Evolutionary conservation across 2,113 vertebrate species (phyloP), one percentile per base, ranked within the genome.

Genomic region (Salminus brasiliensis): DNA sequence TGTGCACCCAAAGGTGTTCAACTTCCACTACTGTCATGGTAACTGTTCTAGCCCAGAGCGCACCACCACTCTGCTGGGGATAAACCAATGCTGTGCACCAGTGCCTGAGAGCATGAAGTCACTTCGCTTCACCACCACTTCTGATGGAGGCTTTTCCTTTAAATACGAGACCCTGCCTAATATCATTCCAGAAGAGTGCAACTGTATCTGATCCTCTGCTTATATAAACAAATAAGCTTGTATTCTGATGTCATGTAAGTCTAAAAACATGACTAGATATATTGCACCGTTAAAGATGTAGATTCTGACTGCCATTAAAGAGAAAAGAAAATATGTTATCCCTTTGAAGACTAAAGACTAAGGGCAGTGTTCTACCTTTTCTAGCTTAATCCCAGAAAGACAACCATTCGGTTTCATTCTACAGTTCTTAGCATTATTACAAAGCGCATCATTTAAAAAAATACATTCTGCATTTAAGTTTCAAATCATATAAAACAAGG

Each of bases 11-110:
- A 92, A 93, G 62, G 92, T 88, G 72, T 94, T 99, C 27, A 90
- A 93, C 60, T 98, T 99, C 89, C 90, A 93, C 85, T 98, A 98
- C 81, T 98, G 97, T 76, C 94, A 96, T 0, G 97, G 97, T 0
- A 94, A 91, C 90, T 99, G 97, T 0, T 91, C 93, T 0, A 88
- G 91, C 39, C 60, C 57, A 36, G 88, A 84, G 1, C 88, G 88
- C 18, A 88, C 92, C 21, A 87, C 88, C 52, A 87, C 93, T 6
- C 30, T 81, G 9, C 90, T 95, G 59, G 95, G 95, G 0, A 91
- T 95, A 74, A 89, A 87, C 36, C 93, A 94, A 53, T 99, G 97
- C 85, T 99, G 97, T 0, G 95, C 96, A 0, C 94, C 96, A 0
- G 86, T 95, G 10, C 95, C 95, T 0, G 95, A 94, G 29, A 95